Conservation (phyloP, 2,888 invertebrate species). For the Eilema griseolum region DNA sequence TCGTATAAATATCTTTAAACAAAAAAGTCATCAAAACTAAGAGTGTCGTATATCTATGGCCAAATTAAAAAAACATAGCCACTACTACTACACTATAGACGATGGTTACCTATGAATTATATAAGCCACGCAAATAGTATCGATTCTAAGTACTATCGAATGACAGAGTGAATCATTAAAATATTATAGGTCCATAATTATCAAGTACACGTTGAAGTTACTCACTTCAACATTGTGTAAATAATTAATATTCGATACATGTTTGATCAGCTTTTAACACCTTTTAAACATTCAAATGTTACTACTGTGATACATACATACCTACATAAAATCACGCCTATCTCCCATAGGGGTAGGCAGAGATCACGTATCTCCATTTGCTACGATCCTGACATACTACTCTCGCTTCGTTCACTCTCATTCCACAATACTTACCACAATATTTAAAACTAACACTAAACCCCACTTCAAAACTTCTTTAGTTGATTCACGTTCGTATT, state of each 20-base stretch:
- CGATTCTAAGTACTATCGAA: conserved; percentile 22
- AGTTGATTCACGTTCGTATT: no score
- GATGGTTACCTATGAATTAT: conserved; percentile 13
- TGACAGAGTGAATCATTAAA: conserved; percentile 48
- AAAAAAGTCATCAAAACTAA: not conserved
- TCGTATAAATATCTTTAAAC: not conserved
- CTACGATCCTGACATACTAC: no score
- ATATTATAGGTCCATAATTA: not conserved
- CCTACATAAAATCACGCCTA: no score
- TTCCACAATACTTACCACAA: not conserved
- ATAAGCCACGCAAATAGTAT: conserved; percentile 27
- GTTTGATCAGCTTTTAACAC: not conserved
- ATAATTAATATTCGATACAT: not conserved
- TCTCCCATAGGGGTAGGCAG: no score
- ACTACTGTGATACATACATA: no score
- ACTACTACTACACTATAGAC: not conserved
- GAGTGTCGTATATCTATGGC: not conserved
- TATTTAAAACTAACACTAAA: not conserved
- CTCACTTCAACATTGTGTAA: conserved; percentile 4
- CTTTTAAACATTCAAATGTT: conserved; percentile 3
- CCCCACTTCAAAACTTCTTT: not conserved
- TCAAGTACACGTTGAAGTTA: not conserved
- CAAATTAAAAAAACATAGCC: not conserved
- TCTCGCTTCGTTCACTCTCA: no score
- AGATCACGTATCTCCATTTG: no score